Evolutionary conservation across 2,113 vertebrate species (phyloP).

Genomic region (Tyrannus savana): DNA sequence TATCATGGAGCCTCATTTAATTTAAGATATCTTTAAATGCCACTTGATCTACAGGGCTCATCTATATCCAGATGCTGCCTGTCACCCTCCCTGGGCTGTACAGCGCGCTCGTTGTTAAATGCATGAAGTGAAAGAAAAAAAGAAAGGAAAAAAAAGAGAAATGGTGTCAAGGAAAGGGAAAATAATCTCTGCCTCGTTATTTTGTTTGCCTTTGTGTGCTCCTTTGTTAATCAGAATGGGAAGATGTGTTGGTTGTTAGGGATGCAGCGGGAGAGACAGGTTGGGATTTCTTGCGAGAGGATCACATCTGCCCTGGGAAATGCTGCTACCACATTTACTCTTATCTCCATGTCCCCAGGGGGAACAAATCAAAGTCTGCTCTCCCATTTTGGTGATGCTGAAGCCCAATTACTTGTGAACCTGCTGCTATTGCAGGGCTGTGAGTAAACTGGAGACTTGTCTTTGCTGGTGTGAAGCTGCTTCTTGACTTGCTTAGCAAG

Average conservation of each 20-base stretch:
- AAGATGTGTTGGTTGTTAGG: background rate
- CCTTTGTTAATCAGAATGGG: background rate
- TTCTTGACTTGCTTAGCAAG: background rate
- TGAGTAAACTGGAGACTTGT: background rate
- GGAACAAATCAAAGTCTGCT: background rate
- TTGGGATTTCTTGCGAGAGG: background rate
- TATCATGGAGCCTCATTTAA: conserved; percentile 32
- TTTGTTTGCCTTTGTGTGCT: background rate
- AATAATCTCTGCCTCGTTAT: background rate
- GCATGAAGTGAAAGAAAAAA: background rate
- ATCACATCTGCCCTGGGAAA: background rate
- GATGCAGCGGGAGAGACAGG: background rate
- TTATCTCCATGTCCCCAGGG: background rate
- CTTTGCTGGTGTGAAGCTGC: background rate
- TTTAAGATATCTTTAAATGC: conserved; percentile 41
- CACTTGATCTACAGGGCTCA: conserved; percentile 11
- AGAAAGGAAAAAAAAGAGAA: background rate
- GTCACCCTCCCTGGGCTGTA: background rate
- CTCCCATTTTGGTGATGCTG: background rate
- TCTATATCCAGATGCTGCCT: background rate
- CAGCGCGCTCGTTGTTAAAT: background rate
- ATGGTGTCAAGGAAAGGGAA: background rate
- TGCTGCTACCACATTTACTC: background rate
- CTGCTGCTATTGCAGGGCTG: background rate
- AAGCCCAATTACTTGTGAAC: background rate